Base-by-base conservation (phyloP, 2,888 invertebrate species). In the Hyposoter dolosus region DNA sequence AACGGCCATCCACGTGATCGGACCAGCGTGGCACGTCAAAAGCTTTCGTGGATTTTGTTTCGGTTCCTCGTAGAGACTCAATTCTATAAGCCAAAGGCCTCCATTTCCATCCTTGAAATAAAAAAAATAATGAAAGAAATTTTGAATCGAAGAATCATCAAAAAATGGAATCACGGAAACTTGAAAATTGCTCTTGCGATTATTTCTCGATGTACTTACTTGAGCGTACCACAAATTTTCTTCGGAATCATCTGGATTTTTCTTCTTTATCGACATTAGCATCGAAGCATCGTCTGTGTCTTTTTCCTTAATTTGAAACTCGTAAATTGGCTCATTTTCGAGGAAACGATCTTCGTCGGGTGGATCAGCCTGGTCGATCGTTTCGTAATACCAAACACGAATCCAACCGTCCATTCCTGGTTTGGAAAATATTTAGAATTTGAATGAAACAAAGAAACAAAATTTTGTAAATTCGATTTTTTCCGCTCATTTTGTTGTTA, bases 361-460 rank as follows among this genome's bases (percentile, higher is more conserved):
- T 0, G 97, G 97, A 94, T 98, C 97, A 0, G 98, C 97, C 86
- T 97, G 96, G 89, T 98, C 98, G n/a, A 98, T 97, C 0, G 97
- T 97, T 89, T 98, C 98, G 95, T 98, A 98, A 94, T 97, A 98
- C 98, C 99, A 99, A 12, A 98, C 96, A 7, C 96, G 95, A 17
- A 98, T 95, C 93, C 96, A 97, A 0, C 98, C 98, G 92, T 98
- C 98, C 92, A 96, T 96, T 0, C 97, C 96, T 90, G 50, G 40
- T 9, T 85, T 40, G 35, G 19, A 56, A 17, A 65, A 6, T 9
- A 60, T 60, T 28, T 28, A 0, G 7, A 15, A 28, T 68, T 45
- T 12, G 5, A 2, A 23, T 3, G 7, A 68, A n/a, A 43, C 43
- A 6, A 35, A 35, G 2, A 0, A 6, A 35, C 3, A 6, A 40